phyloP scores from a whole-genome alignment of 2,113 vertebrate genomes.

The Sinocyclocheilus anophthalmus region DNA sequence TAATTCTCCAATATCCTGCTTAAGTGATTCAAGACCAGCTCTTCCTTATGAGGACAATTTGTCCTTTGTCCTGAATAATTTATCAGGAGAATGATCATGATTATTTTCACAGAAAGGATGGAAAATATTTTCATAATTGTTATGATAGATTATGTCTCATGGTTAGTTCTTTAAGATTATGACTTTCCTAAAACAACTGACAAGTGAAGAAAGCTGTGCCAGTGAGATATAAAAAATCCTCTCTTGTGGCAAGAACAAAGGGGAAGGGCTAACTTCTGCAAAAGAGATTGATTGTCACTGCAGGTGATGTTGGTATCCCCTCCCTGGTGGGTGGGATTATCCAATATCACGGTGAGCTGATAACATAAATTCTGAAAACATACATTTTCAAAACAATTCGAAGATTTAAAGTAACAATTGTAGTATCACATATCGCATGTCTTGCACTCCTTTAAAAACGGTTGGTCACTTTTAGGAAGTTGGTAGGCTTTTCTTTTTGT shows the following conservation, averaged over 20 bases:
- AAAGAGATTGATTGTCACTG: no score
- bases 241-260: not conserved
- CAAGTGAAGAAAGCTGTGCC: not conserved
- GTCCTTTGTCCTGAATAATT: not conserved
- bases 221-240: not conserved
- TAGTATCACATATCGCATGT: no score
- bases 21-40: conserved; percentile 16
- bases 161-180: not conserved
- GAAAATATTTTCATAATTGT: not conserved
- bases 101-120: conserved; percentile 20
- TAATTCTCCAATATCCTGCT: conserved; percentile 58
- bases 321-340: no score
- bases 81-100: conserved; percentile 42
- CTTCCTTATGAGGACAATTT: conserved; percentile 19
- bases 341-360: no score
- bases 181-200: not conserved
- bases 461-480: not conserved
- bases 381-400: no score
- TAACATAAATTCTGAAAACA: no score
- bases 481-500: not conserved
- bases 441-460: no score
- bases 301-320: no score
- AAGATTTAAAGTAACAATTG: no score
- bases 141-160: conserved; percentile 10
- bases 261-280: no score